Evolutionary conservation across 1,140 invertebrate genomes (phyloP).

Genomic region (Oryctes rhinoceros): DNA sequence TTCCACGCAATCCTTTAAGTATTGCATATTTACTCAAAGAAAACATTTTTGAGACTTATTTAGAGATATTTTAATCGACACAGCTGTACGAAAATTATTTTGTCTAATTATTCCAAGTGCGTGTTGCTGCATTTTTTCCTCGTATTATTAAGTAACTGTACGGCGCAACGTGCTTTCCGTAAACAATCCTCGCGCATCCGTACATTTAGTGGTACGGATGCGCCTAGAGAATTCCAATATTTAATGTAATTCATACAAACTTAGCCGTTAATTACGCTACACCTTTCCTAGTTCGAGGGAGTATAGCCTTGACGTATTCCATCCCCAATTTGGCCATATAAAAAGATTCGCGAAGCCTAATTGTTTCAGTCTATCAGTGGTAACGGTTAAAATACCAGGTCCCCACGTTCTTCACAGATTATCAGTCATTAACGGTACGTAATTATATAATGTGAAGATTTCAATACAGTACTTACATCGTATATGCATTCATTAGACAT

Average conservation of each 20-base stretch:
- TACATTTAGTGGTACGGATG: too few species aligned
- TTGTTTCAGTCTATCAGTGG: slow-evolving; percentile 1
- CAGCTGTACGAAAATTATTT: too few species aligned
- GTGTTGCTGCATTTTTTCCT: too few species aligned
- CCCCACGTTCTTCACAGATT: background rate
- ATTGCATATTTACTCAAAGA: too few species aligned
- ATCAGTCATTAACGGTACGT: slow-evolving; percentile 9
- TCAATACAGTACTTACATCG: background rate
- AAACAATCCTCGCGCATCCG: background rate
- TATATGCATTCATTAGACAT: background rate
- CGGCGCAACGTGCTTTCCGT: background rate
- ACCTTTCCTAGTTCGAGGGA: slow-evolving; percentile 1
- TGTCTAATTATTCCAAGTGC: too few species aligned
- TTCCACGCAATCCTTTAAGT: too few species aligned
- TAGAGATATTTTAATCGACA: too few species aligned
- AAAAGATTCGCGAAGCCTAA: background rate
- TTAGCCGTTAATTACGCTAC: background rate
- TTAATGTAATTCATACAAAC: slow-evolving; percentile 28
- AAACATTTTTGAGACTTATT: too few species aligned
- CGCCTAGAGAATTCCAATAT: background rate
- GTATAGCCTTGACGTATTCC: slow-evolving; percentile 3
- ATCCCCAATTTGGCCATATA: slow-evolving; percentile 24
- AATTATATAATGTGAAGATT: background rate
- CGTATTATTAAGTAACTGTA: background rate
- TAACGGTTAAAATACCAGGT: background rate